Base-by-base conservation (phyloP, 2,113 vertebrate genomes). In the Irena cyanogastra region DNA sequence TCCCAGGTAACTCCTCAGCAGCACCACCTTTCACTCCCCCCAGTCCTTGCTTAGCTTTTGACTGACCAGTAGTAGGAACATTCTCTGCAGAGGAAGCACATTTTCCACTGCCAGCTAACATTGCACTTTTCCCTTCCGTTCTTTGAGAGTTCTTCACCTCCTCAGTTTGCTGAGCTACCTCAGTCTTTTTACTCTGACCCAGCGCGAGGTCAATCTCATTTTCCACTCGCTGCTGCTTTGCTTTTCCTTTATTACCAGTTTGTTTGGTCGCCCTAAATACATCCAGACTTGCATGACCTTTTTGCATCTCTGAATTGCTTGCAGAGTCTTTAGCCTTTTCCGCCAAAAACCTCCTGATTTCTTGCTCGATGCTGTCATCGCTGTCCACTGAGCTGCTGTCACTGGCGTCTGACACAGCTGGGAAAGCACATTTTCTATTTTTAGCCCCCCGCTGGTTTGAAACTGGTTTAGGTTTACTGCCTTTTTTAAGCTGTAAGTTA, bases 281-380 rank as follows among this genome's bases (percentile, higher is more conserved):
- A 22, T 89, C 78, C 61, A 77, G 54, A 54, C 31, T 42, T 11
- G 39, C 90, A 39, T 72, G 54, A 12, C 77, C 89, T 42, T 78
- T 95, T 2, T 69, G 94, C 16, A 39, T 8, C 28, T 94, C 95
- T 2, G 42, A 37, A 24, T 13, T 41, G 30, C 94, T 91, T 28
- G 94, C 89, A 7, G 98, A 98, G 72, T 97, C 98, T 96, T 98
- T 99, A 28, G 99, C 99, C 71, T 99, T 99, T 90, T 99, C 99
- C 8, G 99, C 99, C 86, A 99, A 95, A 91, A 99, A 99, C 94
- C 91, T 99, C 75, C 97, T 97, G 30, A 99, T 99, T 97, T 99
- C 99, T 68, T 98, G 98, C 80, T 99, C 99, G 1, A 99, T 99
- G 98, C 99, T 99, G 81, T 99, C 99, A 2, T 99, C 98, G 0